phyloP scores from a whole-genome alignment of 2,797 vertebrate genomes.

The Mormyrops boulengeri region DNA sequence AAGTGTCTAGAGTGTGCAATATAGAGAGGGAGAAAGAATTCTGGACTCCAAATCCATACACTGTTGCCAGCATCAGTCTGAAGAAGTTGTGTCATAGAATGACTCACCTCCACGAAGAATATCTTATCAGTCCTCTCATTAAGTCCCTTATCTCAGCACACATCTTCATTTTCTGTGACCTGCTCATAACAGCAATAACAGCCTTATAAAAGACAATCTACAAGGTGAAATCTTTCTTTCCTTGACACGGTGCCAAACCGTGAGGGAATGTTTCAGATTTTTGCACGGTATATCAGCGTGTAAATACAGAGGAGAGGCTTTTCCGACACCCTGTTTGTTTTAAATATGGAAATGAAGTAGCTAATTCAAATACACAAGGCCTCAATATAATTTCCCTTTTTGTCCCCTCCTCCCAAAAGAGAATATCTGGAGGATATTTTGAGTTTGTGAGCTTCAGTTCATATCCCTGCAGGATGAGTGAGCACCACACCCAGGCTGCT shows the following conservation, averaged over 20 bases:
- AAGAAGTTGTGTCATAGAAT: constrained; percentile 45
- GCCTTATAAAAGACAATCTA: constrained; percentile 65
- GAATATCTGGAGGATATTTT: background rate
- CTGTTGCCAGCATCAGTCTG: constrained; percentile 33
- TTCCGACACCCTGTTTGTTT: background rate
- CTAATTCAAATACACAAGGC: background rate
- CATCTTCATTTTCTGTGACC: constrained; percentile 60
- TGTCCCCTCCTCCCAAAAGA: background rate
- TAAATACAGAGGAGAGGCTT: background rate
- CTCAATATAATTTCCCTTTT: background rate
- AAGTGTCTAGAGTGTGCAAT: background rate
- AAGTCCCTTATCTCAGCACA: constrained; percentile 57
- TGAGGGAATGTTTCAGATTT: constrained; percentile 37
- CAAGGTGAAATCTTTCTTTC: constrained; percentile 49
- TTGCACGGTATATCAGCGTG: background rate
- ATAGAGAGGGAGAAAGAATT: background rate
- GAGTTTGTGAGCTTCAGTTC: background rate
- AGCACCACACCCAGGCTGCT: background rate
- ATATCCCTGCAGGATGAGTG: background rate
- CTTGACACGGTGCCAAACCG: constrained; percentile 50
- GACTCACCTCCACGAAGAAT: constrained; percentile 52
- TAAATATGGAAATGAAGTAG: background rate
- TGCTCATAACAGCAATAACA: constrained; percentile 53
- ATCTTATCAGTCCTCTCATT: constrained; percentile 71
- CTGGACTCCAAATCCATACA: constrained; percentile 43